Evolutionary conservation across 2,797 vertebrate genomes (phyloP).

Genomic region (Bradypodion pumilum): DNA sequence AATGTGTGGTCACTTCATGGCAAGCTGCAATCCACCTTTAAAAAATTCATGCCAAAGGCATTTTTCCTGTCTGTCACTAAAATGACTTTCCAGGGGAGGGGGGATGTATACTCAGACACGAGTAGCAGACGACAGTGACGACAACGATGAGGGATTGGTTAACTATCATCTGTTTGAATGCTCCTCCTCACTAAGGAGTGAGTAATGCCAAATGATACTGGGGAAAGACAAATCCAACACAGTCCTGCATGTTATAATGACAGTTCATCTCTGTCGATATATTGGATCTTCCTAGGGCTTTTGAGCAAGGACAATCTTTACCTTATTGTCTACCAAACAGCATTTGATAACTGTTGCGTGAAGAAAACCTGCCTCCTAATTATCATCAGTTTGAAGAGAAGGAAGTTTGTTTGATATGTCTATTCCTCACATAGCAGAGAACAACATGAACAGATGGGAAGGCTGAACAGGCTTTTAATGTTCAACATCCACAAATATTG

Average conservation of each 20-base stretch:
- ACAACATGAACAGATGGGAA: conserved; percentile 13
- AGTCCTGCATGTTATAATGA: background rate
- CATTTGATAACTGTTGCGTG: background rate
- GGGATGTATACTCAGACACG: too few species aligned
- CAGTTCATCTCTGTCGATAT: background rate
- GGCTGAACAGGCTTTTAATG: conserved; percentile 9
- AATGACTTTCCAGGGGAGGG: too few species aligned
- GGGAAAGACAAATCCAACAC: background rate
- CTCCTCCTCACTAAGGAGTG: background rate
- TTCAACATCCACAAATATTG: conserved; percentile 41
- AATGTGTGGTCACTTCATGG: too few species aligned
- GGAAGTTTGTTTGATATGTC: background rate
- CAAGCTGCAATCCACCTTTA: too few species aligned
- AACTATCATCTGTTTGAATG: background rate
- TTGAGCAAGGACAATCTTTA: too few species aligned
- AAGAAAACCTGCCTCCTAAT: conserved; percentile 6
- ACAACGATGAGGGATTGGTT: background rate
- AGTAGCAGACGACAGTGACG: too few species aligned
- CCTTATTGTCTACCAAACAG: background rate
- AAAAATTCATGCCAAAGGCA: too few species aligned
- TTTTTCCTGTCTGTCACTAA: too few species aligned
- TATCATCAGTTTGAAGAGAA: conserved; percentile 19
- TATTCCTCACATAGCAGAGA: conserved; percentile 20
- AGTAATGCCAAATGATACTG: background rate
- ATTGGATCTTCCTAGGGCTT: background rate